phyloP scores from a whole-genome alignment of 2,797 vertebrate genomes.

The Channa striata region DNA sequence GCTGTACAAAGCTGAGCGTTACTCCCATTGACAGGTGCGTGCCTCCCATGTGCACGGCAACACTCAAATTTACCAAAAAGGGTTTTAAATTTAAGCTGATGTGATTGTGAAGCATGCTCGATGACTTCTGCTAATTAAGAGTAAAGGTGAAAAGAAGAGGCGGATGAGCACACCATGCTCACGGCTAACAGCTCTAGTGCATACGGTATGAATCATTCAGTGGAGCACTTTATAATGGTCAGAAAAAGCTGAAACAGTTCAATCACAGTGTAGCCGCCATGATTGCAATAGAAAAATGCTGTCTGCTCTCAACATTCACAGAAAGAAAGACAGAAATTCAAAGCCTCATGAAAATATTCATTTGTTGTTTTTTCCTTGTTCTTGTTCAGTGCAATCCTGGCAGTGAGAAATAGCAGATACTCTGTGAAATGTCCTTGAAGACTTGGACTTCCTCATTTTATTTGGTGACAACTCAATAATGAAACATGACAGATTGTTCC shows the following conservation, averaged over 20 bases:
- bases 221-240: slow-evolving; percentile 34
- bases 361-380: slow-evolving; percentile 2
- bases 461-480: slow-evolving; percentile 63
- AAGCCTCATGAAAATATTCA: slow-evolving; percentile 57
- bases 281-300: slow-evolving; percentile 39
- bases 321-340: slow-evolving; percentile 7
- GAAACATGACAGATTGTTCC: slow-evolving; percentile 58
- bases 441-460: slow-evolving; percentile 47
- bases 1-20: slow-evolving; percentile 58
- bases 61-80: slow-evolving; percentile 61
- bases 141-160: slow-evolving; percentile 64
- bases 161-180: slow-evolving; percentile 14
- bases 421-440: slow-evolving; percentile 53
- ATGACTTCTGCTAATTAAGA: slow-evolving; percentile 67
- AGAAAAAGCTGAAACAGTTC: slow-evolving; percentile 42
- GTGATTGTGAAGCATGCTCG: slow-evolving; percentile 44
- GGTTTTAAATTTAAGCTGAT: slow-evolving; percentile 43
- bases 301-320: slow-evolving; percentile 29
- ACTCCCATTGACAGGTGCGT: slow-evolving; percentile 69
- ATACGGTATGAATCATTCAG: slow-evolving; percentile 41
- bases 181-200: slow-evolving; percentile 5
- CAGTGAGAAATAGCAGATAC: slow-evolving; percentile 19
- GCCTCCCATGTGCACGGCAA: slow-evolving; percentile 34
- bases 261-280: slow-evolving; percentile 42
- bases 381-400: slow-evolving; percentile 9